Base-by-base conservation (phyloP, 2,888 invertebrate species). In the Aphidius colemani region DNA sequence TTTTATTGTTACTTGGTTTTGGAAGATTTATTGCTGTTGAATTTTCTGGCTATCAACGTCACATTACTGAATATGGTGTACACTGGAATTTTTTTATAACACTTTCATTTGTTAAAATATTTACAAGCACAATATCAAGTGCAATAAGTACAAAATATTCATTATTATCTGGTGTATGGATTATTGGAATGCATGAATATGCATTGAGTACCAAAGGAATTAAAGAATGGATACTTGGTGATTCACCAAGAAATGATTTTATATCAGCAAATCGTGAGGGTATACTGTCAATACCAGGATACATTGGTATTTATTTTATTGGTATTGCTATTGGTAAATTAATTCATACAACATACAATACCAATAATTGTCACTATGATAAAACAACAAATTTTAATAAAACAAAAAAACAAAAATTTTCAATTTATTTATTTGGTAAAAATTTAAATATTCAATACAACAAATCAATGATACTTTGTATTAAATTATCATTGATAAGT, bases 41-140 rank as follows among this genome's bases (percentile, higher is more conserved):
- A 73, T 79, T 88, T 50, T 83, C 91, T 2, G 88, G 92, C 70
- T 98, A 99, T 81, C 92, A 94, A 64, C 91, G 93, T 74, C 93
- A 95, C 80, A 88, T 93, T 0, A 88, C 92, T 0, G 99, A 99
- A 81, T 99, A 99, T 85, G 99, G 99, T 0, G 87, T 91, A 0
- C 98, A 99, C 81, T 96, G 98, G 94, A 99, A 99, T 83, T 99
- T 99, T 80, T 99, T 98, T 82, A 90, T 96, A 70, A 98, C 97
- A 0, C 83, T 99, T 63, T 95, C 94, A 3, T 83, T 90, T 49
- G 90, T 95, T 13, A 95, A 94, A 83, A 78, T 94, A 1, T 75
- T 92, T 18, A 89, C 90, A 48, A 88, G 88, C 0, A 69, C 89
- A 7, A 74, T 92, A 50, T 82, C 91, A 53, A 85, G 83, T 57